Conservation (phyloP, 2,797 vertebrate species). For the Gambusia yucatana region DNA sequence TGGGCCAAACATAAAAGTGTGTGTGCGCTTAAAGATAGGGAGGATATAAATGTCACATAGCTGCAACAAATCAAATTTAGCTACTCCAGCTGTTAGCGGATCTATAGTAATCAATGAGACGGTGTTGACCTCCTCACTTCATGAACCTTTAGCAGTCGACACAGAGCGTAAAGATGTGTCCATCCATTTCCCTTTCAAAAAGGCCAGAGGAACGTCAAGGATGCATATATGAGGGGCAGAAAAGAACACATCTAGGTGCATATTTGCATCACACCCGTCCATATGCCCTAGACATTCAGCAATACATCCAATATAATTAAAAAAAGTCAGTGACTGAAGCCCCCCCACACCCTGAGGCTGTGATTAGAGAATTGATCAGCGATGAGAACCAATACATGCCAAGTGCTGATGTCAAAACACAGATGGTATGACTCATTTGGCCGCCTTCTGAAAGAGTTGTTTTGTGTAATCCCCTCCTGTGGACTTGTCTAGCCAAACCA, state of each 20-base stretch:
- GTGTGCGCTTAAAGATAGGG: constrained; percentile 26
- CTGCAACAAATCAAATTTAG: constrained; percentile 81
- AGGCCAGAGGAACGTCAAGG: constrained; percentile 46
- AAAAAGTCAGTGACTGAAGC: constrained; percentile 34
- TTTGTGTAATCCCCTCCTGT: constrained; percentile 65
- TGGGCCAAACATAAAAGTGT: constrained; percentile 35
- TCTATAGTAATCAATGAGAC: constrained; percentile 82
- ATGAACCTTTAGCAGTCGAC: constrained; percentile 74
- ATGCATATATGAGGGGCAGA: constrained; percentile 50
- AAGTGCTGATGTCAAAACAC: constrained; percentile 60
- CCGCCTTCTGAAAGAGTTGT: constrained; percentile 48
- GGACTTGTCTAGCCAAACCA: constrained; percentile 58
- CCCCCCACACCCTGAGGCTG: constrained; percentile 30
- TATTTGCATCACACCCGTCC: neutral
- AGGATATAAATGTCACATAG: constrained; percentile 78
- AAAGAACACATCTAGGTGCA: constrained; percentile 3
- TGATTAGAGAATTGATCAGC: constrained; percentile 67
- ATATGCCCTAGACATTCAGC: neutral
- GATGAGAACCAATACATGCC: constrained; percentile 49
- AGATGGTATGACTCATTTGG: constrained; percentile 60
- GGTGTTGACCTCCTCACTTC: constrained; percentile 76
- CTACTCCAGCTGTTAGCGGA: constrained; percentile 68
- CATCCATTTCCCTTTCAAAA: constrained; percentile 71
- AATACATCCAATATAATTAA: constrained; percentile 26
- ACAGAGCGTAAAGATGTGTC: constrained; percentile 76